These are phyloP conservation scores for Zaprionus gabonicus DNA, from an alignment of 1,140 invertebrate species.

Conservation along the genomic window DNA sequence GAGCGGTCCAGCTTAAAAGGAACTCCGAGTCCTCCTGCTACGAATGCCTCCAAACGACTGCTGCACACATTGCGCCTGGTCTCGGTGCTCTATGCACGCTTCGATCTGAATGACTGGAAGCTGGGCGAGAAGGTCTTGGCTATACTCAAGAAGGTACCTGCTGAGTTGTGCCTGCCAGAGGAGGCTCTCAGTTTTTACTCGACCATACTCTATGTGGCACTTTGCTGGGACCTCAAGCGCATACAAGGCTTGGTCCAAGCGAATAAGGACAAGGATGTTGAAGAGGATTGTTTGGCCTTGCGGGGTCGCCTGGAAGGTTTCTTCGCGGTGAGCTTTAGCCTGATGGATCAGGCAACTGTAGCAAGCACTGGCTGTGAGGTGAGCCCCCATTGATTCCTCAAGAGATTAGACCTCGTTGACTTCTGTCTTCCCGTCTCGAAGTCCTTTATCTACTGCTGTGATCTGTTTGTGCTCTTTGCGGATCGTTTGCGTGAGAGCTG, in stretches of 20 bases:
- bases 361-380: conserved; percentile 1
- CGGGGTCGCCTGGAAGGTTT: conserved; percentile 13
- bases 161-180: background rate
- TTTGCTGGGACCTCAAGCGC: conserved; percentile 47
- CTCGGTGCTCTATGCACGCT: conserved; percentile 32
- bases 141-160: background rate
- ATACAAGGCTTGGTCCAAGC: background rate
- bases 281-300: background rate
- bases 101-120: conserved; percentile 34
- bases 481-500: background rate
- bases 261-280: background rate
- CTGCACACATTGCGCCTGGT: conserved; percentile 33
- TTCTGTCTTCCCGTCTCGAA: background rate
- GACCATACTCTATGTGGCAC: conserved; percentile 19
- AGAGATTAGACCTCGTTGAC: background rate
- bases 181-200: conserved; percentile 24
- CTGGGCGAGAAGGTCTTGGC: conserved; percentile 26
- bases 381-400: background rate
- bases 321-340: background rate
- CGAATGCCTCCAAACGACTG: background rate
- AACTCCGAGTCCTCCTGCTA: background rate
- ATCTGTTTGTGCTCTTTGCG: conserved; percentile 46
- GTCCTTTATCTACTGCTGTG: conserved; percentile 48
- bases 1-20: background rate
- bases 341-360: background rate